Conservation (phyloP, 2,113 vertebrate species). For the Orthonyx spaldingii region DNA sequence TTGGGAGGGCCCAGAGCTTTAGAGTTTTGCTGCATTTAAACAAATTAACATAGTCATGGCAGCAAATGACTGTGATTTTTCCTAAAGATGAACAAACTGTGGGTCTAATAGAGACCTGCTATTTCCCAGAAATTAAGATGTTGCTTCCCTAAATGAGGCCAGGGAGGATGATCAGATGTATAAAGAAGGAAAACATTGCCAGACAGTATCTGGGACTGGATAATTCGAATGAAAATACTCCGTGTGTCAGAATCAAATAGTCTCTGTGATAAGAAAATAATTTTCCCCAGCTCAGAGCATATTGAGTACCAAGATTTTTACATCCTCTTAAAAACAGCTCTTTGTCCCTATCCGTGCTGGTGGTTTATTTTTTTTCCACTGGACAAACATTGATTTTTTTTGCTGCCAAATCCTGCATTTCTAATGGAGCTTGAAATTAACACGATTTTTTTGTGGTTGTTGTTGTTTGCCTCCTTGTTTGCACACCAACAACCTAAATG, state of each 20-base stretch:
- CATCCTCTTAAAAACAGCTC: constrained; percentile 1
- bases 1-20: background rate
- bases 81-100: background rate
- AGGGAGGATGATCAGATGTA: constrained; percentile 46
- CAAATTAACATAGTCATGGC: background rate
- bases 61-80: constrained; percentile 18
- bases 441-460: constrained; percentile 20
- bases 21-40: background rate
- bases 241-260: constrained; percentile 20
- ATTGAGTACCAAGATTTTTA: constrained; percentile 18
- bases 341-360: background rate
- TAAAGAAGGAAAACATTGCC: constrained; percentile 21
- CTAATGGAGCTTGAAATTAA: constrained; percentile 73
- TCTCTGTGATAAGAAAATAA: constrained; percentile 30
- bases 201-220: constrained; percentile 5
- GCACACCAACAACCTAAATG: constrained; percentile 10
- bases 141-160: background rate
- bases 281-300: background rate
- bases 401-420: constrained; percentile 50
- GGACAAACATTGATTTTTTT: constrained; percentile 71
- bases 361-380: constrained; percentile 9
- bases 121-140: background rate
- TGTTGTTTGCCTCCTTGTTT: constrained; percentile 57
- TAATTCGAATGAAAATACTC: constrained; percentile 24
- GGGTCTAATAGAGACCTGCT: background rate